Base-by-base conservation (phyloP, 2,888 invertebrate species). In the Mechanitis messenoides region DNA sequence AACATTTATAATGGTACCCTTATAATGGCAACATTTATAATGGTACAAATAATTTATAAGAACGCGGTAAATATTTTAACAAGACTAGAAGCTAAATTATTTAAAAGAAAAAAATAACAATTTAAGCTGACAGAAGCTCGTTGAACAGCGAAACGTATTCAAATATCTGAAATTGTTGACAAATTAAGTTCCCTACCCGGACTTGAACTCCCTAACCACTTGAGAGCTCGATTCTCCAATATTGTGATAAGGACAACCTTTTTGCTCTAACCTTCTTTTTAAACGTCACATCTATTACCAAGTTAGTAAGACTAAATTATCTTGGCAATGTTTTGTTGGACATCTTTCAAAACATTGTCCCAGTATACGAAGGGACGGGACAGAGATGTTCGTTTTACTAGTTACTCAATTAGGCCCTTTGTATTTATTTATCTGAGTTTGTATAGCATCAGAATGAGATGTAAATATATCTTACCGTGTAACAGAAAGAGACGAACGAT, bases 331-430 rank as follows among this genome's bases (percentile, higher is more conserved):
- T 2, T 54, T 71, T 70, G 64, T 46, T 42, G 45, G 67, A 58
- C 54, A 47, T 71, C 61, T 71, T 45, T 35, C 28, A 33, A 71
- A 79, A 73, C 62, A 62, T 79, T 71, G 87, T 74, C 68, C 72
- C 72, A 78, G 72, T 75, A 78, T 71, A 75, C 80, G 82, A 81
- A 88, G 88, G 88, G 88, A 87, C 85, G 84, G 81, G 76, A 82
- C 83, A 79, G 81, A 84, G 83, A 83, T 84, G 87, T 85, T 86
- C 88, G 86, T 86, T 90, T 87, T 88, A 88, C 90, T 90, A 89
- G 88, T 90, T 90, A 91, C 90, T 90, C 90, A 90, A 91, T 91
- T 90, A 91, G 90, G 88, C 88, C 88, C 89, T 90, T 90, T 90
- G 90, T 90, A 85, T 90, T 89, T 91, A 89, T 90, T 90, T 90